Base-by-base conservation (phyloP, 1,140 invertebrate species). In the Polypedilum pembai region DNA sequence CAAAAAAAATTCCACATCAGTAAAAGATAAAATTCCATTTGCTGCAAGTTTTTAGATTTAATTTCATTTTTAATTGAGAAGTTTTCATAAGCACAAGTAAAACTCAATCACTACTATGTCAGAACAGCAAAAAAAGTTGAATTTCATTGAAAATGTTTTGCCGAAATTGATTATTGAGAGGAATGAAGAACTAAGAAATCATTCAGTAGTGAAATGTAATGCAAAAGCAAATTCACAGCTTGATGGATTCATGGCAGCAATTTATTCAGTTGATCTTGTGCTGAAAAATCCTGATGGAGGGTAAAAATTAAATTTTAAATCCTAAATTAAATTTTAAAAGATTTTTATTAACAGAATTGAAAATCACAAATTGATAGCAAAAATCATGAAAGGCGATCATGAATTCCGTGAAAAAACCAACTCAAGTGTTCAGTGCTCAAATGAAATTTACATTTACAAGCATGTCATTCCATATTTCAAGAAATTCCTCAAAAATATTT, bases 201-300 rank as follows among this genome's bases (percentile, higher is more conserved):
- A 69, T 8, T 10, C 20, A 7, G 17, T 69, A 20, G 65, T 69
- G 0, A 20, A 69, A 69, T 69, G 65, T 10, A 69, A n/a, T 7
- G 65, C 65, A 20, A 21, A n/a, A 69, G 15, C 65, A 8, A 20
- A 21, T 21, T 69, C 65, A 8, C 65, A 69, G 12, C 65, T 81
- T 8, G 80, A 81, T 73, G 80, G 80, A 0, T 81, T 81, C 69
- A 81, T 81, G 80, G 81, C 80, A 4, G 78, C 80, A 0, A 73
- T 81, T 7, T 81, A 80, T 75, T 81, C 77, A 3, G 76, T 81
- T 3, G 41, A 79, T 40, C 66, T 81, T 24, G 76, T 78, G 10
- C 75, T 76, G 17, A 33, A 76, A 5, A 73, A 75, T 10, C 76
- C 41, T n/a, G 75, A 40, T 74, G 65, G 17, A n/a, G 12, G 17